Percentiles rank a stretch among this genome's conserved stretches.
Evolutionary conservation across 1,140 invertebrate genomes (phyloP).

Genomic region (Trichomalopsis sarcophagae): DNA sequence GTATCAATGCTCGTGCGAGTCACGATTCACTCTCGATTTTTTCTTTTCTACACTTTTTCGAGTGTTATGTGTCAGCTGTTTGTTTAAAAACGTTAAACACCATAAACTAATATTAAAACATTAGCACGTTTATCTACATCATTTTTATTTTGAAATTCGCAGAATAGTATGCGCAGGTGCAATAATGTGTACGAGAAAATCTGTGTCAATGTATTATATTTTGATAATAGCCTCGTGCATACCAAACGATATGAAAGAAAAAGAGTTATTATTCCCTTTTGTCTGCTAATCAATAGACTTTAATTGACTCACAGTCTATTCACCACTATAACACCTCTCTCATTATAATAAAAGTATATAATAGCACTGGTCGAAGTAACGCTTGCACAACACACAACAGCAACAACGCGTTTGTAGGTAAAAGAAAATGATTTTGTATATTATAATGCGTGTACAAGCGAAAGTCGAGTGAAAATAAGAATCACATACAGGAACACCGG

Average conservation of each 20-base stretch:
- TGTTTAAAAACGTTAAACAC: no score
- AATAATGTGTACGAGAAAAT: no score
- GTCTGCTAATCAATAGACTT: background rate
- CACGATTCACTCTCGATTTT: background rate
- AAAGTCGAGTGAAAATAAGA: slow-evolving; percentile 33
- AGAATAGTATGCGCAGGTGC: no score
- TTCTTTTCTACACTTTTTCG: background rate
- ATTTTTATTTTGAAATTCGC: no score
- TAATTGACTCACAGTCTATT: background rate
- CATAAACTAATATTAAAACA: no score
- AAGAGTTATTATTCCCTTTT: background rate
- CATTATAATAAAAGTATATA: no score
- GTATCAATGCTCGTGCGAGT: background rate
- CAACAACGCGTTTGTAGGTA: background rate
- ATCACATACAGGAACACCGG: slow-evolving; percentile 2
- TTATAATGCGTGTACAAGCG: background rate
- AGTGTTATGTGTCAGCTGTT: no score
- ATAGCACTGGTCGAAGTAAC: background rate
- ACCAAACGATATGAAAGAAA: background rate
- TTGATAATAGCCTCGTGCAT: background rate
- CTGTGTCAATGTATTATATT: background rate
- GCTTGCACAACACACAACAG: background rate
- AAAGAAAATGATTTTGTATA: slow-evolving; percentile 7
- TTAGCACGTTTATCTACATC: no score
- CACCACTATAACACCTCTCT: no score